These are phyloP conservation scores for Hetaerina titia DNA, from an alignment of 2,888 invertebrate genomes.

Conservation along the genomic window DNA sequence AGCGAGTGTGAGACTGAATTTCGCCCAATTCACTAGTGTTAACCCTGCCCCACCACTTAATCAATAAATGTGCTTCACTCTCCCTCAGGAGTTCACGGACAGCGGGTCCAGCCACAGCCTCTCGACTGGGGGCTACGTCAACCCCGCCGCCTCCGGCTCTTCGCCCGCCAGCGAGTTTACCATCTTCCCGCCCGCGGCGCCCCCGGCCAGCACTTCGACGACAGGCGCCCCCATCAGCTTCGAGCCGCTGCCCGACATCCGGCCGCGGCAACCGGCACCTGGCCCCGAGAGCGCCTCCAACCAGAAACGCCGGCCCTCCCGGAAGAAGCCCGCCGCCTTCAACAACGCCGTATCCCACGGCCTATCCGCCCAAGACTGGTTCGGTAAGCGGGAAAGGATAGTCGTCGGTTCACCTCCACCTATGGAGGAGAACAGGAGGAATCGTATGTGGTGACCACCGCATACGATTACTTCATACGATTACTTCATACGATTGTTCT, in stretches of 20 bases:
- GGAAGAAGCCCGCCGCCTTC: constrained; percentile 71
- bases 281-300: constrained; percentile 59
- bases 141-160: constrained; percentile 68
- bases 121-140: constrained; percentile 72
- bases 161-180: constrained; percentile 76
- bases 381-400: constrained; percentile 74
- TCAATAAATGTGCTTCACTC: constrained; percentile 75
- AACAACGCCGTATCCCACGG: constrained; percentile 74
- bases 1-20: too few species aligned
- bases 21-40: background rate
- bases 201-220: constrained; percentile 73
- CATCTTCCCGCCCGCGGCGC: constrained; percentile 75
- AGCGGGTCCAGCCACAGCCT: constrained; percentile 75
- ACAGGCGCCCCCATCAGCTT: constrained; percentile 71
- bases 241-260: constrained; percentile 72
- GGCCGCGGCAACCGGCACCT: constrained; percentile 66
- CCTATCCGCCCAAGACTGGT: constrained; percentile 77
- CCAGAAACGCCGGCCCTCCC: constrained; percentile 63
- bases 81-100: constrained; percentile 73
- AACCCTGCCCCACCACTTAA: constrained; percentile 71
- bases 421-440: background rate
- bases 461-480: too few species aligned
- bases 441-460: background rate
- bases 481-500: too few species aligned
- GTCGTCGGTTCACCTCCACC: background rate